A percentile compares a stretch with the other conserved stretches of the same genome.
These are phyloP conservation scores for Psittacus erithacus DNA, from an alignment of 2,113 vertebrate genomes.

Conservation along the genomic window DNA sequence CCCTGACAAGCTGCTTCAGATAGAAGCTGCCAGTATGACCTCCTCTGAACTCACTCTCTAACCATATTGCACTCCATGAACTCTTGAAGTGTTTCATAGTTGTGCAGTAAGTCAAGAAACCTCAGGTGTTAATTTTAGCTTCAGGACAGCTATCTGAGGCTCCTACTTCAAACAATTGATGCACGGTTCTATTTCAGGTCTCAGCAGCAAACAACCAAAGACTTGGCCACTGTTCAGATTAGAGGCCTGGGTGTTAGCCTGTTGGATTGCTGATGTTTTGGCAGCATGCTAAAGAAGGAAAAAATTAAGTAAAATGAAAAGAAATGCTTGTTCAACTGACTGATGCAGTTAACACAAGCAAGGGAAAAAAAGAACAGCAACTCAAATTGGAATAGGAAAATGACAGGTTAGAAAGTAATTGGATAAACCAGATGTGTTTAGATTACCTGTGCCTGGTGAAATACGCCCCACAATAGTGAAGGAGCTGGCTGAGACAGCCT, in stretches of 20 bases:
- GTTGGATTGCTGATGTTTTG: neutral
- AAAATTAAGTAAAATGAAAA: neutral
- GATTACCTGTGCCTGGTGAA: neutral
- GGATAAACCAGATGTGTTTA: neutral
- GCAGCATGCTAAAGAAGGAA: neutral
- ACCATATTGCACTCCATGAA: neutral
- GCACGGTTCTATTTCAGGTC: neutral
- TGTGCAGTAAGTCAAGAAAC: neutral
- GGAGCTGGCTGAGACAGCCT: neutral
- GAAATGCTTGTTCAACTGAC: neutral
- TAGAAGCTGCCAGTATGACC: neutral
- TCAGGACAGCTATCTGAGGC: neutral
- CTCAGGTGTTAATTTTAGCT: neutral
- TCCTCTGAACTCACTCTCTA: neutral
- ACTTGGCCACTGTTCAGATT: neutral
- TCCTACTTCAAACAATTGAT: neutral
- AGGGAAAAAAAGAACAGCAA: neutral
- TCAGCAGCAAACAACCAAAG: neutral
- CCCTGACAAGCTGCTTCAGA: neutral
- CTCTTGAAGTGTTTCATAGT: neutral
- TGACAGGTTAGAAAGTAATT: neutral
- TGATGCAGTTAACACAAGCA: neutral
- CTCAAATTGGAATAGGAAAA: neutral
- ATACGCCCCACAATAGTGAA: neutral
- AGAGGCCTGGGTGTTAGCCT: neutral